Percentiles rank a stretch among this genome's conserved stretches.
Evolutionary conservation across 2,113 vertebrate species (phyloP).

Genomic region (Ceyx melanurus): DNA sequence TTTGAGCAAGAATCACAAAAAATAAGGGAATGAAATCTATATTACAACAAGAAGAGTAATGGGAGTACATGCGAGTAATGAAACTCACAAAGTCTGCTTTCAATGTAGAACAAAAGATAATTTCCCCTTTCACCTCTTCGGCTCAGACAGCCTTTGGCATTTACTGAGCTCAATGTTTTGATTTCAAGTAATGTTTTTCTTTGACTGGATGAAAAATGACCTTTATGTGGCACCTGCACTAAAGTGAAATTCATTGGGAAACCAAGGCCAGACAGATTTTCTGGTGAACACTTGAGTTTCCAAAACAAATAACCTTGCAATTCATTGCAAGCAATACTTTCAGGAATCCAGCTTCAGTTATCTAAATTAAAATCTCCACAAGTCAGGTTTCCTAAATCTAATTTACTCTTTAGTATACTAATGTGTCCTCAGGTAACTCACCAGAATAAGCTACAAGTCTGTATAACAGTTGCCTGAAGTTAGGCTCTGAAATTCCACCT

Average conservation of each 20-base stretch:
- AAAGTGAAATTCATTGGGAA: slow-evolving; percentile 11
- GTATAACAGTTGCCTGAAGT: not conserved
- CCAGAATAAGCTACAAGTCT: not conserved
- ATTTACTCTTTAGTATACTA: not conserved
- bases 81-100: not conserved
- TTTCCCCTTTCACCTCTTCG: not conserved
- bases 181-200: not conserved
- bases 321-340: not conserved
- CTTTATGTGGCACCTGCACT: not conserved
- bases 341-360: not conserved
- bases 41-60: not conserved
- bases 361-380: slow-evolving; percentile 52
- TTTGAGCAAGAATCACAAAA: not conserved
- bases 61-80: not conserved
- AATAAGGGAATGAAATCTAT: not conserved
- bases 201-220: not conserved
- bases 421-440: not conserved
- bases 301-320: not conserved
- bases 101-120: not conserved
- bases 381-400: not conserved
- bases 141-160: not conserved
- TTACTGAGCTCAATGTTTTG: not conserved
- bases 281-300: not conserved
- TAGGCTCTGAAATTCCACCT: not conserved
- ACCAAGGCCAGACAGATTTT: slow-evolving; percentile 37